Conservation (phyloP, 1,140 invertebrate species). For the Meloidogyne hapla region DNA sequence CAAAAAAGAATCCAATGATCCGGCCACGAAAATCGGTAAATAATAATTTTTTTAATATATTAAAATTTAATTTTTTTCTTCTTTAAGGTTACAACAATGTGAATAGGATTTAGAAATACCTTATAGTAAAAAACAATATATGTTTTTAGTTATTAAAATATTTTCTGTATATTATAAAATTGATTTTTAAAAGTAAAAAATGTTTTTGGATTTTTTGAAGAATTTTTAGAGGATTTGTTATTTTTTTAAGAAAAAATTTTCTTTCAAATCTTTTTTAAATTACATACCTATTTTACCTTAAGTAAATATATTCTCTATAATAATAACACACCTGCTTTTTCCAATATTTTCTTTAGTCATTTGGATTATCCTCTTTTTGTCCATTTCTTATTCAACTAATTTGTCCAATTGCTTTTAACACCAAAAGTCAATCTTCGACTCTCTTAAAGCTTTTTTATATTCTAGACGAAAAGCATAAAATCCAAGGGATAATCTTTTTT, state of each 20-base stretch:
- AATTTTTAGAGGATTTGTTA: no score
- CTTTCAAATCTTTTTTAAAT: no score
- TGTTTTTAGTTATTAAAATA: not conserved
- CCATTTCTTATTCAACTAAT: not conserved
- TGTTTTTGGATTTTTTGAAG: no score
- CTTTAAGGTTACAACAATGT: not conserved
- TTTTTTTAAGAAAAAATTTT: no score
- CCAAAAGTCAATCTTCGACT: not conserved
- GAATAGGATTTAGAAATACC: not conserved
- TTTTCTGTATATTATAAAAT: not conserved
- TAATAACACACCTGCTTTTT: not conserved
- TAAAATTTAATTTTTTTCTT: not conserved
- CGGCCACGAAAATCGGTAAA: not conserved
- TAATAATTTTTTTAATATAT: no score
- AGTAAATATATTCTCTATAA: no score
- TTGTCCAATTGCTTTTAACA: not conserved
- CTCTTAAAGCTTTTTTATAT: no score
- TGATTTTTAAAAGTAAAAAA: no score
- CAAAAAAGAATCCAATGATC: constrained; percentile 34
- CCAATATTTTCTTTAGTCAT: not conserved
- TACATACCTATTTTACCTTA: no score
- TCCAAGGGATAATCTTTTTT: not conserved
- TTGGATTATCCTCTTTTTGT: not conserved
- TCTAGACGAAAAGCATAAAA: no score
- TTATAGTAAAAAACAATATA: not conserved